These are phyloP conservation scores for Catocala fraxini DNA, from an alignment of 2,888 invertebrate species.

Conservation along the genomic window DNA sequence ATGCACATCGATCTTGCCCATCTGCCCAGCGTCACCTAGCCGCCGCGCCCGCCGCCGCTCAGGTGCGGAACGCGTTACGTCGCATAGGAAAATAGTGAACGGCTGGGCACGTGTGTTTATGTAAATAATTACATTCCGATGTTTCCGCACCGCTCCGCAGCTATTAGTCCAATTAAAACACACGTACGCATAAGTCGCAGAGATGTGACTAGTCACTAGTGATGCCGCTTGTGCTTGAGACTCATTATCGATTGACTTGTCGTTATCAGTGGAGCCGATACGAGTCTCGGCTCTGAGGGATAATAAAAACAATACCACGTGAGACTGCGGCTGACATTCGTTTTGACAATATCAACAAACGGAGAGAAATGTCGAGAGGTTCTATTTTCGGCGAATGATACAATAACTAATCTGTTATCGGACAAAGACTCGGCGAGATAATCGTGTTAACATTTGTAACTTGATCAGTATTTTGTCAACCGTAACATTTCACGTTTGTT, in stretches of 20 bases:
- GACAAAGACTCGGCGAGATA: conserved; percentile 72
- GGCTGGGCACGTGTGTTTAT: conserved; percentile 68
- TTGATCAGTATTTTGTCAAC: conserved; percentile 27
- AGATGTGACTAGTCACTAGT: conserved; percentile 24
- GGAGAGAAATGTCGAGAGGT: conserved; percentile 70
- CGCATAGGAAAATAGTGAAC: conserved; percentile 39
- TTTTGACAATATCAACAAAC: conserved; percentile 66
- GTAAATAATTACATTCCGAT: conserved; percentile 75
- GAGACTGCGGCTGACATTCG: conserved; percentile 66
- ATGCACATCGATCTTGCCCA: conserved; percentile 58
- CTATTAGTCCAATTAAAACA: conserved; percentile 62
- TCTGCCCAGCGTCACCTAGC: conserved; percentile 36
- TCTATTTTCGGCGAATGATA: conserved; percentile 78
- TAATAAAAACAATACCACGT: conserved; percentile 86
- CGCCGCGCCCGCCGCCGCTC: conserved; percentile 26
- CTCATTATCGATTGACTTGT: conserved; percentile 59
- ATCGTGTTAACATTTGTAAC: conserved; percentile 46
- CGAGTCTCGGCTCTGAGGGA: conserved; percentile 62
- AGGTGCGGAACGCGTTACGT: conserved; percentile 42
- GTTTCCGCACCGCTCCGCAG: conserved; percentile 55
- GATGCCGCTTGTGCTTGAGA: conserved; percentile 29
- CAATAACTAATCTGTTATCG: conserved; percentile 77
- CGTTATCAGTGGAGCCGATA: conserved; percentile 72
- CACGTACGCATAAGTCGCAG: conserved; percentile 46
- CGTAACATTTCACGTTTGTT: background rate